phyloP scores from a whole-genome alignment of 2,888 invertebrate genomes.

The Chloromyia formosa region DNA sequence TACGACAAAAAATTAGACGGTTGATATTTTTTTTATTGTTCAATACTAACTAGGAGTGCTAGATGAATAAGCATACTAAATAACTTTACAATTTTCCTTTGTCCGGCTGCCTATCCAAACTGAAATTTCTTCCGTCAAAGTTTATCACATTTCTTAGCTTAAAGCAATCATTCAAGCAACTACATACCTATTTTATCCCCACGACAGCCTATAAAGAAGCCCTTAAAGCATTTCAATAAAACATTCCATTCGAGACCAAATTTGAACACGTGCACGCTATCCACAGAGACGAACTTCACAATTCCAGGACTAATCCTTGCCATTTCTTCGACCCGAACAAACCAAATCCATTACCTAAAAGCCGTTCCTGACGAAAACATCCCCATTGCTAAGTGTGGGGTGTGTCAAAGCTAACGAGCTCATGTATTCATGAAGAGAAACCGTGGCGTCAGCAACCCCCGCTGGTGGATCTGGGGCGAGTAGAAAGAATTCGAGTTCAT shows the following conservation, averaged over 20 bases:
- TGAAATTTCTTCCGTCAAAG: too few relatives aligned
- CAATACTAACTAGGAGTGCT: too few relatives aligned
- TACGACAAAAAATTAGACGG: too few relatives aligned
- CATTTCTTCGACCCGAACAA: not conserved
- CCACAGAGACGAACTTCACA: conserved; percentile 16
- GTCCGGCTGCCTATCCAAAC: too few relatives aligned
- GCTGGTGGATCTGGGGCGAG: not conserved
- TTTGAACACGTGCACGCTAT: conserved; percentile 38
- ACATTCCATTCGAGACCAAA: conserved; percentile 26
- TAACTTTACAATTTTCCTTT: too few relatives aligned
- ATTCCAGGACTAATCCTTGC: not conserved
- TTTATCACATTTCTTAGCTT: not conserved
- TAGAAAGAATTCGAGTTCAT: conserved; percentile 15
- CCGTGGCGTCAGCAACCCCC: too few relatives aligned
- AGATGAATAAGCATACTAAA: too few relatives aligned
- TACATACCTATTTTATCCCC: not conserved
- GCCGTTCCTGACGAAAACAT: conserved; percentile 34
- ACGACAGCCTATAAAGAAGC: not conserved
- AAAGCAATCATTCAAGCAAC: conserved; percentile 18
- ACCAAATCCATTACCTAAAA: not conserved
- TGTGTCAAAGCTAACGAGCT: conserved; percentile 61
- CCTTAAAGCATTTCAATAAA: conserved; percentile 35
- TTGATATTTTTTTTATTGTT: too few relatives aligned
- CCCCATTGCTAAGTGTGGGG: conserved; percentile 59
- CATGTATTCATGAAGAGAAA: conserved; percentile 59